Percentiles rank a stretch among this genome's conserved stretches.
These are phyloP conservation scores for Coilia nasus DNA, from an alignment of 2,797 vertebrate genomes.

Conservation along the genomic window DNA sequence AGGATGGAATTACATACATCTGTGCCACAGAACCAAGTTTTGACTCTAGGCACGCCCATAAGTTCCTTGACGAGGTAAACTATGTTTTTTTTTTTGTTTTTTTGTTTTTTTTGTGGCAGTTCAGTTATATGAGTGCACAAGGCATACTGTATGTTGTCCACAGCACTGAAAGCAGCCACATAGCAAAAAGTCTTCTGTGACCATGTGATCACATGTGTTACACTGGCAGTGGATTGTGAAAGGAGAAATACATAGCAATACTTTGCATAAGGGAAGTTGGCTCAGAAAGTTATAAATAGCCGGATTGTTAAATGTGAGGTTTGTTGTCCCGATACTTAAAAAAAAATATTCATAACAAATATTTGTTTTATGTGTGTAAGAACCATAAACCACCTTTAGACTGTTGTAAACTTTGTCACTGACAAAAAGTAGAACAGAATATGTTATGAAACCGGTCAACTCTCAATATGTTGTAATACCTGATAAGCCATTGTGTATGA, in stretches of 20 bases:
- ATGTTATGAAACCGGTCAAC: not conserved
- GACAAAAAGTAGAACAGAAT: not conserved
- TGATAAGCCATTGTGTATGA: not conserved
- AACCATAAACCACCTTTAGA: not conserved
- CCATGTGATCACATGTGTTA: not conserved
- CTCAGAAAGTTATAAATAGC: not conserved
- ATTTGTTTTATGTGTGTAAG: not conserved
- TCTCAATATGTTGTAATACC: not conserved
- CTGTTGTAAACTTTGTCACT: not conserved
- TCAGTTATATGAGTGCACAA: not conserved
- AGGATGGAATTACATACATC: constrained; percentile 32
- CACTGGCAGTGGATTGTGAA: not conserved
- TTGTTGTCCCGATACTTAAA: not conserved
- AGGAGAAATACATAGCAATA: not conserved
- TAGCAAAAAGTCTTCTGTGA: not conserved
- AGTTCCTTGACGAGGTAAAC: constrained; percentile 33
- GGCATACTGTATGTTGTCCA: not conserved
- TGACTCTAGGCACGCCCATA: not conserved
- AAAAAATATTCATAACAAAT: not conserved
- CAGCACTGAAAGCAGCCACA: not conserved
- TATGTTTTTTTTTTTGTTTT: not conserved
- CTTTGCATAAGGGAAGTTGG: not conserved
- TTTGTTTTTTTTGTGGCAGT: no score
- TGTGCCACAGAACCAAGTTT: constrained; percentile 30
- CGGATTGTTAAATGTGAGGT: not conserved